Conservation (phyloP, 2,888 invertebrate species). For the Tridacna gigas region DNA sequence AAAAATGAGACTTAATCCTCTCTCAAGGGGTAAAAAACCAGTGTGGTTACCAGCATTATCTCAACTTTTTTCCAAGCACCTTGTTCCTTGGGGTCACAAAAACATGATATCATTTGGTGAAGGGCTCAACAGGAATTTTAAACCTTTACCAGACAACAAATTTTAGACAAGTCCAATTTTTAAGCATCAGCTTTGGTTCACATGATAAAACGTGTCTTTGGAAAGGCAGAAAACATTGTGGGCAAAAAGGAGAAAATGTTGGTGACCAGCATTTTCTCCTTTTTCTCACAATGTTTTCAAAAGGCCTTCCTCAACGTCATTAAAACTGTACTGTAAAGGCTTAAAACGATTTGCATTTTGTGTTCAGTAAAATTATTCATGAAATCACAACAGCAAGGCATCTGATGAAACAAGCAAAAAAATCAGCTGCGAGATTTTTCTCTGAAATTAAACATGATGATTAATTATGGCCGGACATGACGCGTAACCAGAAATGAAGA, state of each 20-base stretch:
- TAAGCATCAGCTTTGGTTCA: background rate
- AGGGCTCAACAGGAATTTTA: background rate
- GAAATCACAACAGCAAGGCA: background rate
- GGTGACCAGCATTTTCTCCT: background rate
- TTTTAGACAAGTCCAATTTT: background rate
- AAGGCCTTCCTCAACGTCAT: background rate
- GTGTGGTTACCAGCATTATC: no score
- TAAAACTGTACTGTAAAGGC: background rate
- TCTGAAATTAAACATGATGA: conserved; percentile 23
- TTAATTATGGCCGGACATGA: conserved; percentile 27
- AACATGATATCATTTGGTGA: background rate
- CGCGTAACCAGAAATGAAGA: conserved; percentile 26
- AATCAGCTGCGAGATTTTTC: conserved; percentile 8
- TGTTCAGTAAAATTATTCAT: conserved; percentile 15
- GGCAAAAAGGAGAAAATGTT: background rate
- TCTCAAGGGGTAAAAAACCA: no score
- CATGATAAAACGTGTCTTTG: background rate
- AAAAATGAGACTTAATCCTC: no score
- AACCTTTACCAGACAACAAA: background rate
- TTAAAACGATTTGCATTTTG: conserved; percentile 13
- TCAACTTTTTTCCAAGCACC: background rate
- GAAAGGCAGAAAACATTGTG: background rate
- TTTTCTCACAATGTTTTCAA: background rate
- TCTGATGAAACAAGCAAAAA: background rate
- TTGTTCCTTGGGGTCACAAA: background rate